Percentiles rank a stretch among this genome's conserved stretches.
phyloP scores from a whole-genome alignment of 2,113 vertebrate genomes.

The Hippocampus comes region DNA sequence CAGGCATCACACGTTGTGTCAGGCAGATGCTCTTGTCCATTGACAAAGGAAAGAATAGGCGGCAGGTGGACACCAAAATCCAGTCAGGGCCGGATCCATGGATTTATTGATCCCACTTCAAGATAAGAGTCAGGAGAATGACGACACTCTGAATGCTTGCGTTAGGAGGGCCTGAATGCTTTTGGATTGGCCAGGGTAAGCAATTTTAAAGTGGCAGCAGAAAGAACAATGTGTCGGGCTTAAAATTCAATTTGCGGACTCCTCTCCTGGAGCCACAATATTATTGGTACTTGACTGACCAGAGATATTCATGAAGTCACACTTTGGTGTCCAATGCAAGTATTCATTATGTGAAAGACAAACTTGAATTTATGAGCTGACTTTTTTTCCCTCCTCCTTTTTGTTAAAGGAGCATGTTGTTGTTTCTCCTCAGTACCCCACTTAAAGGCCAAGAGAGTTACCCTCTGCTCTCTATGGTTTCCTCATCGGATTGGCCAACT shows the following conservation, averaged over 20 bases:
- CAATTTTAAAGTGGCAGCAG: conserved; percentile 7
- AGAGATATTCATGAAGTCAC: conserved; percentile 2
- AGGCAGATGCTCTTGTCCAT: conserved; percentile 63
- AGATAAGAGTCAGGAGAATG: conserved; percentile 66
- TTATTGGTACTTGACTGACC: conserved; percentile 43
- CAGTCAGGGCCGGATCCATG: conserved; percentile 48
- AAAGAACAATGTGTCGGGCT: conserved; percentile 7
- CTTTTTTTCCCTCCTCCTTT: background rate
- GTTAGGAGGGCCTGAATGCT: conserved; percentile 33
- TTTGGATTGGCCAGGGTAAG: conserved; percentile 22
- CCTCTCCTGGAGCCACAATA: conserved; percentile 24
- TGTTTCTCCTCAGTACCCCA: conserved; percentile 51
- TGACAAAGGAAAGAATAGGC: conserved; percentile 60
- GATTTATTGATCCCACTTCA: conserved; percentile 71
- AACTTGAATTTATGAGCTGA: conserved; percentile 51
- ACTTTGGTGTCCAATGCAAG: background rate
- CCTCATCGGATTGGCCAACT: conserved; percentile 69
- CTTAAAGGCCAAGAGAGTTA: conserved; percentile 64
- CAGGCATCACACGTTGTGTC: conserved; percentile 61
- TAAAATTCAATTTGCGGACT: conserved; percentile 47
- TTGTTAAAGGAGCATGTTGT: conserved; percentile 55
- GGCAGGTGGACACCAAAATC: conserved; percentile 52
- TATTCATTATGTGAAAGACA: conserved; percentile 39
- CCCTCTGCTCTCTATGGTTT: conserved; percentile 71
- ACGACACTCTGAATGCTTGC: conserved; percentile 56